Conservation (phyloP, 30 jellyfish, hydroid and myxozoan species). For the Rhopilema esculentum region DNA sequence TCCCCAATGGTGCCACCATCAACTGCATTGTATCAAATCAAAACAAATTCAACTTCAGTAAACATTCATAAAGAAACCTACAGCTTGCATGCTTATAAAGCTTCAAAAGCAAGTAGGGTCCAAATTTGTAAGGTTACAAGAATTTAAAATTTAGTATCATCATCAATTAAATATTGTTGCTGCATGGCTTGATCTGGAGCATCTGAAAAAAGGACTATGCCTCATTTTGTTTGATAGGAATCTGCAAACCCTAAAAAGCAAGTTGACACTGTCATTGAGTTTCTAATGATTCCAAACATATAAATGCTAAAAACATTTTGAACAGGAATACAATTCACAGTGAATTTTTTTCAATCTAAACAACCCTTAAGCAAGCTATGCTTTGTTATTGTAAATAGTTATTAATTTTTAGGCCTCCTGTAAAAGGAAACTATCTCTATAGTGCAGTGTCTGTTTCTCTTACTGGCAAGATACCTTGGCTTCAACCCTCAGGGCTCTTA, state of each 20-base stretch:
- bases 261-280: background rate
- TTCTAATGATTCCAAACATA: too few species aligned
- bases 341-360: background rate
- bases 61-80: too few species aligned
- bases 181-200: background rate
- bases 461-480: background rate
- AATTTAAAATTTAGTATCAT: too few species aligned
- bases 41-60: too few species aligned
- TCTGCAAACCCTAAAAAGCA: background rate
- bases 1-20: too few species aligned
- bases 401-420: background rate
- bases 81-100: too few species aligned
- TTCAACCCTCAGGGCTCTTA: background rate
- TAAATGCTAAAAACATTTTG: background rate
- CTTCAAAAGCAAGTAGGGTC: too few species aligned
- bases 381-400: background rate
- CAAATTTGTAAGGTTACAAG: too few species aligned
- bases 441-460: background rate
- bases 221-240: background rate
- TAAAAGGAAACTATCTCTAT: background rate
- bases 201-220: background rate
- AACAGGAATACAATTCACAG: background rate
- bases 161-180: background rate
- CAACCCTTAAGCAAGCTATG: background rate
- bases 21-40: too few species aligned